Evolutionary conservation across 2,113 vertebrate genomes (phyloP).

Genomic region (Paedocypris sp.): DNA sequence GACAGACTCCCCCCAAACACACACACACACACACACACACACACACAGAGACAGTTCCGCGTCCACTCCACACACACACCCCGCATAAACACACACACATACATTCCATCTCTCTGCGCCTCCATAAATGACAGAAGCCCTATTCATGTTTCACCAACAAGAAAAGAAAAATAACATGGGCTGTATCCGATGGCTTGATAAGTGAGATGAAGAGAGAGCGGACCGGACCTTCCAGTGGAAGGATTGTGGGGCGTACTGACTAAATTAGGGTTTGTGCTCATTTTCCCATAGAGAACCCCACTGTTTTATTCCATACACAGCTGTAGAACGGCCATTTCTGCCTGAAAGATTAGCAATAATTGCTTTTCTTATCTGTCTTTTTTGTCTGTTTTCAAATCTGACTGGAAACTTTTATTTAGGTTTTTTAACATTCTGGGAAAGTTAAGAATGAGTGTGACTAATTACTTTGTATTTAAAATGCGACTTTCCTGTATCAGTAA

Average conservation of each 20-base stretch:
- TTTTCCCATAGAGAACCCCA: conserved; percentile 15
- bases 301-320: conserved; percentile 6
- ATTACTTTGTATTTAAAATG: too few species aligned
- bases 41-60: neutral
- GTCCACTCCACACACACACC: conserved; percentile 3
- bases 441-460: too few species aligned
- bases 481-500: too few species aligned
- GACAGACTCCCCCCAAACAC: conserved; percentile 33
- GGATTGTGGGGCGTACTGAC: conserved; percentile 16
- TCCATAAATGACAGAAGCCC: conserved; percentile 47
- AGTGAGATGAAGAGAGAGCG: conserved; percentile 10
- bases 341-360: neutral
- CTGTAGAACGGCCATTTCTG: neutral
- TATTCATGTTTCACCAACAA: conserved; percentile 56
- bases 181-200: conserved; percentile 50
- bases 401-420: neutral
- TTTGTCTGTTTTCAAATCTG: neutral
- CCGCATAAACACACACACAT: conserved; percentile 11
- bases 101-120: conserved; percentile 20
- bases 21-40: conserved; percentile 6
- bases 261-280: conserved; percentile 22
- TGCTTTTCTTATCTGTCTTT: neutral
- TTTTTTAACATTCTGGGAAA: too few species aligned
- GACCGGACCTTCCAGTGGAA: neutral
- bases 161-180: conserved; percentile 57